Evolutionary conservation across 2,797 vertebrate genomes (phyloP).

Genomic region (Caiman crocodilus): DNA sequence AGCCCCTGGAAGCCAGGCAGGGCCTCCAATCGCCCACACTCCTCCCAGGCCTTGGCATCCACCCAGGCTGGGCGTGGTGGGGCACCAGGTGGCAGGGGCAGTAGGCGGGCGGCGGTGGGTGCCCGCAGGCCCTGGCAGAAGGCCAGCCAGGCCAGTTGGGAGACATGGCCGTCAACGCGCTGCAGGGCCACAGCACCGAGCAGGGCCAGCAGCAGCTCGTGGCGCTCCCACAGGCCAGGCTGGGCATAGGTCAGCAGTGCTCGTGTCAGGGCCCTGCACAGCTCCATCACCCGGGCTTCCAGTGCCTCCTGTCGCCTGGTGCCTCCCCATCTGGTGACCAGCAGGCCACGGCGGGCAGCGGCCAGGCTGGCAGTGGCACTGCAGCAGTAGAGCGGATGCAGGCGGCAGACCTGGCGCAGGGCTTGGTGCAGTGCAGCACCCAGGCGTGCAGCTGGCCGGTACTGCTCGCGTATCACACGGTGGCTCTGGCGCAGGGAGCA

Average conservation of each 20-base stretch:
- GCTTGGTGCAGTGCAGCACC: constrained; percentile 78
- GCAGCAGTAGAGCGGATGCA: constrained; percentile 84
- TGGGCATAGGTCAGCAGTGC: constrained; percentile 80
- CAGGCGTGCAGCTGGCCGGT: constrained; percentile 67
- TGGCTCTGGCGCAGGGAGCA: constrained; percentile 68
- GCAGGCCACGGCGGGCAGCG: constrained; percentile 69
- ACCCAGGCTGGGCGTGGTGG: constrained; percentile 79
- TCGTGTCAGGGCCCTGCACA: constrained; percentile 75
- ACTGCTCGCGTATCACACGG: constrained; percentile 53
- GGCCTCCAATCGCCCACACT: constrained; percentile 81
- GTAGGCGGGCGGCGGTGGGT: constrained; percentile 1
- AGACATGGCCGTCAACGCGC: constrained; percentile 60
- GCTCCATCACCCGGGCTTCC: constrained; percentile 64
- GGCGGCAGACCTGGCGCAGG: constrained; percentile 81
- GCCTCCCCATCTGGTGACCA: constrained; percentile 29
- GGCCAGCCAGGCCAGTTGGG: constrained; percentile 80
- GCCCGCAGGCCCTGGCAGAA: constrained; percentile 83
- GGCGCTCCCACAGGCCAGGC: constrained; percentile 78
- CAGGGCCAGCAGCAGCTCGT: constrained; percentile 79
- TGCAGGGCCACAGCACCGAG: constrained; percentile 83
- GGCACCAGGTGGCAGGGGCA: background rate
- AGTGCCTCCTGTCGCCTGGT: constrained; percentile 19
- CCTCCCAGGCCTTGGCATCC: constrained; percentile 67
- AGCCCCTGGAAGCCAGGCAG: constrained; percentile 85
- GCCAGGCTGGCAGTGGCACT: constrained; percentile 74